phyloP scores from a whole-genome alignment of 1,140 invertebrate species.

The Drosophila watanabei region DNA sequence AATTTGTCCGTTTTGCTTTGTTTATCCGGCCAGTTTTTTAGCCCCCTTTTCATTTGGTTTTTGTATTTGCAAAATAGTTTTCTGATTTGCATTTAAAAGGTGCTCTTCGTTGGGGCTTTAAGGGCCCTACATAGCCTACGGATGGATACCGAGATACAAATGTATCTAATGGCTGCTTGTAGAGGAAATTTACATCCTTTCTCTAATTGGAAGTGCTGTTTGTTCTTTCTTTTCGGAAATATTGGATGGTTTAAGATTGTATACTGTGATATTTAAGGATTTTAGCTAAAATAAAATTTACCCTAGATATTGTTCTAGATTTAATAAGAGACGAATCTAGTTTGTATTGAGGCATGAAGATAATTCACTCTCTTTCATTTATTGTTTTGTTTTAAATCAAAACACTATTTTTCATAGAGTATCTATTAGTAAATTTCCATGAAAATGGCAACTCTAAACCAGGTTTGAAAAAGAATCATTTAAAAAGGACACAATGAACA shows the following conservation, averaged over 20 bases:
- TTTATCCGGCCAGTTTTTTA: slow-evolving; percentile 20
- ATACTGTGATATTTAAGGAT: not conserved
- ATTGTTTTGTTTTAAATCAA: too few relatives aligned
- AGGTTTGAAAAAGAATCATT: slow-evolving; percentile 5
- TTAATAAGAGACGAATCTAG: too few relatives aligned
- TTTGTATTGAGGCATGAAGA: too few relatives aligned
- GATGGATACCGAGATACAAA: slow-evolving; percentile 11
- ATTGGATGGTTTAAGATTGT: not conserved
- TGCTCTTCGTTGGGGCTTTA: slow-evolving; percentile 45
- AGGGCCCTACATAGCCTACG: slow-evolving; percentile 8
- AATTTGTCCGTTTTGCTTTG: slow-evolving; percentile 65
- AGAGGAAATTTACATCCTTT: not conserved
- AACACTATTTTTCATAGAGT: not conserved
- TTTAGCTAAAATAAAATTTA: not conserved
- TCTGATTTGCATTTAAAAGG: slow-evolving; percentile 82
- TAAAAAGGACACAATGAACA: slow-evolving; percentile 26
- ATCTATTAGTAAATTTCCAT: not conserved
- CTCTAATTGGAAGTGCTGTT: slow-evolving; percentile 2
- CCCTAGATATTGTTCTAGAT: not conserved
- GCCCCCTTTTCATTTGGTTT: slow-evolving; percentile 26
- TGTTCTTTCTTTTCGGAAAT: not conserved
- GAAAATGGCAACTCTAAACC: not conserved
- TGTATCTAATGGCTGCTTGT: slow-evolving; percentile 13
- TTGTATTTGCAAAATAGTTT: slow-evolving; percentile 67
- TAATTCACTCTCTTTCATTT: too few relatives aligned